Evolutionary conservation across 2,797 vertebrate species (phyloP), one percentile per base, ranked within the genome.

Genomic region (Sebastes itinus): DNA sequence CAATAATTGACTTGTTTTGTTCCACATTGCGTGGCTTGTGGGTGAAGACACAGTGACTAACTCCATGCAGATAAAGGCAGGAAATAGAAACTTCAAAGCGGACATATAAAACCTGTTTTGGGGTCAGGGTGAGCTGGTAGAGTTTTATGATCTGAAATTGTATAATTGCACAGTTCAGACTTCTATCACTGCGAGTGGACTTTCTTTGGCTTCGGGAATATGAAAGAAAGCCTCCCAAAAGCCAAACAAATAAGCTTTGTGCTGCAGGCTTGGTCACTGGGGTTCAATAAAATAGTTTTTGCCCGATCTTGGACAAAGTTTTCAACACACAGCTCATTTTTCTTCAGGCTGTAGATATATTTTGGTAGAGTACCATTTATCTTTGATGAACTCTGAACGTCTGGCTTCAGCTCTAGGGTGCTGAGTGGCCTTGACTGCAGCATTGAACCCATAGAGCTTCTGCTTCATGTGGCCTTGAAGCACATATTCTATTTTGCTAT

Each of bases 1-100:
- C 60, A 85, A 74, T 87, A 84, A 87, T 84, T 86, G 81, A 35
- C 71, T 88, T 91, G 85, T 91, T 92, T 91, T 85, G 78, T 55
- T 87, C 60, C 27, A 72, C 81, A 65, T 25, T n/a, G 30, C 7
- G 70, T 78, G 77, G 75, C 74, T 84, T 85, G 74, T 16, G 66
- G 46, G 66, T 84, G 66, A 81, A 64, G 72, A 76, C 77, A 77
- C 10, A 20, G 49, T 73, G 59, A 80, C 23, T 67, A 77, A 76
- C 35, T 64, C 52, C 32, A 71, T 65, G 66, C 66, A 87, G 77
- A 90, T 79, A 87, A 84, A 86, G 13, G 2, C 20, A 81, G 65
- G 83, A 91, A 92, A 87, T 63, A 75, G 55, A 89, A 82, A 77
- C 64, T 78, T 90, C 83, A 90, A 84, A 87, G 70, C 2, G 3